Evolutionary conservation across 2,797 vertebrate species (phyloP), one percentile per base, ranked within the genome.

Genomic region (Pelodytes ibericus): DNA sequence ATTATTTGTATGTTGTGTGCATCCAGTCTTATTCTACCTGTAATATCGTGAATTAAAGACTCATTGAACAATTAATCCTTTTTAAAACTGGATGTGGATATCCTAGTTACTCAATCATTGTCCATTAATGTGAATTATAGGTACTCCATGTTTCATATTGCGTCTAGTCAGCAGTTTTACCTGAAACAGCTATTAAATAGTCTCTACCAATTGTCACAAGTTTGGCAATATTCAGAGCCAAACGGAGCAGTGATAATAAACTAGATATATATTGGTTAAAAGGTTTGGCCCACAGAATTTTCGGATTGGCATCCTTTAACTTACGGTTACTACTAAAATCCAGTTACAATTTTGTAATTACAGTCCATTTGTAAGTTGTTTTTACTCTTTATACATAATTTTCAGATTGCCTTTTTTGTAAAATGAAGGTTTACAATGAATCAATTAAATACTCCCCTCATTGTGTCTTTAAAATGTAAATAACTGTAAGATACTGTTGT

Each of bases 321-420:
- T 44, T 24, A 67, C 4, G 27, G 44, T 57, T 27, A 84, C 84
- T 84, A 88, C 84, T 87, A 84, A 84, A 84, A 85, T 77, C 58
- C 73, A 90, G 93, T 91, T 91, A 89, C 91, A 92, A 84, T 96
- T 98, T 98, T 98, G 93, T 99, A 98, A 94, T 92, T 95, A 87
- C 83, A 94, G 94, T 95, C 95, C 97, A 95, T 97, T 97, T 98
- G 96, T 98, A 96, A 95, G 94, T 95, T 95, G 92, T 97, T 99
- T 99, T 95, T 97, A 98, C 96, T 98, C 95, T 99, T 99, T 99
- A 93, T 98, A 99, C 95, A 95, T 95, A 94, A 95, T 98, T 99
- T 96, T 96, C 94, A 95, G 94, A 99, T 92, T 96, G 96, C 96
- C 96, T 99, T 98, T 75, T 78, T 98, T 98, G 95, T 98, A 98